phyloP scores from a whole-genome alignment of 2,797 vertebrate species.

The Ctenosaura bakeri region DNA sequence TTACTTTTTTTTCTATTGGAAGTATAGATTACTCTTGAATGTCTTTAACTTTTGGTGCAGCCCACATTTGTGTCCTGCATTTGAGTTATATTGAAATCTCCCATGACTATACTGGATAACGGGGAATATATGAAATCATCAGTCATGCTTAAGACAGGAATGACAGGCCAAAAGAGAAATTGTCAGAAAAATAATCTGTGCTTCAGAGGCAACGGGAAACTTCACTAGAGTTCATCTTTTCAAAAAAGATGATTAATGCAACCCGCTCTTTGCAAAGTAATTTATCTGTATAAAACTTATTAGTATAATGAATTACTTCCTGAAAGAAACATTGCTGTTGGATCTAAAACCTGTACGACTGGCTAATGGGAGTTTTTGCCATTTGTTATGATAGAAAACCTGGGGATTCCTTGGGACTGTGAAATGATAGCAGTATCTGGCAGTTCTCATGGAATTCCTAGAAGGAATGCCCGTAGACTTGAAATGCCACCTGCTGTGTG shows the following conservation, averaged over 20 bases:
- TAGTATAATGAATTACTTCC: slow-evolving; percentile 38
- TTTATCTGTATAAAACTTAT: slow-evolving; percentile 16
- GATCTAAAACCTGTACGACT: background rate
- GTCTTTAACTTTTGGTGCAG: background rate
- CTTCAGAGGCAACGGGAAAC: slow-evolving; percentile 30
- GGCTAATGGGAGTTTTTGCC: slow-evolving; percentile 8
- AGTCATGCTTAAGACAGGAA: slow-evolving; percentile 9
- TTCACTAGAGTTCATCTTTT: background rate
- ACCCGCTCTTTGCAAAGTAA: slow-evolving; percentile 27
- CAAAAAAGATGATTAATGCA: slow-evolving; percentile 35
- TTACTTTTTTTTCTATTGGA: background rate
- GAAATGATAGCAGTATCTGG: background rate
- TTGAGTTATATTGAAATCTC: background rate
- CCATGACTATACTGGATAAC: background rate
- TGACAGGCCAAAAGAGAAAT: slow-evolving; percentile 27
- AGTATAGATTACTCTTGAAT: background rate
- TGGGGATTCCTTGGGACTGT: slow-evolving; percentile 9
- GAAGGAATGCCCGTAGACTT: background rate
- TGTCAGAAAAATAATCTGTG: background rate
- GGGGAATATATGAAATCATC: slow-evolving; percentile 1
- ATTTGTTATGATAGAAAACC: background rate
- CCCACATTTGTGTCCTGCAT: background rate
- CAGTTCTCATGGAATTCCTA: background rate
- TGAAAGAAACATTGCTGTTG: background rate
- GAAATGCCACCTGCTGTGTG: background rate